Conservation (phyloP, 64 coral and sea anemone species). For the Montipora efflorescens region DNA sequence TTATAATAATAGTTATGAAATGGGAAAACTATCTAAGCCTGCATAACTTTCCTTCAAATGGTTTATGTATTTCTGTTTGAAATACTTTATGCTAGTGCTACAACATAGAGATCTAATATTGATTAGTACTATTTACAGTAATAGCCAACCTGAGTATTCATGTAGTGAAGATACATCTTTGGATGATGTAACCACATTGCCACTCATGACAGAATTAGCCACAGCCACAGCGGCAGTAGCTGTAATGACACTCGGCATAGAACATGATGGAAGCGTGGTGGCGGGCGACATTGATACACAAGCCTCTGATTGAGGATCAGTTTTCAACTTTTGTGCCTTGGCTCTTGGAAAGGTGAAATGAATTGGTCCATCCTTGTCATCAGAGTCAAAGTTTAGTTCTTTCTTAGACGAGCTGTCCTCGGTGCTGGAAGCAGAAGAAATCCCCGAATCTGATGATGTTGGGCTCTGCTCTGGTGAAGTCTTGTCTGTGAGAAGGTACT, state of each 20-base stretch:
- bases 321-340: constrained; percentile 40
- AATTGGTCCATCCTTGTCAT: constrained; percentile 67
- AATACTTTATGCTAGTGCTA: too few species aligned
- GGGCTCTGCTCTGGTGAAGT: constrained; percentile 92
- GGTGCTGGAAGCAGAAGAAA: constrained; percentile 93
- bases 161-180: neutral
- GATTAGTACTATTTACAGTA: too few species aligned
- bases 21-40: too few species aligned
- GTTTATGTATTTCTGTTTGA: too few species aligned
- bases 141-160: neutral
- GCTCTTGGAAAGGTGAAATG: constrained; percentile 83
- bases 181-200: constrained; percentile 26
- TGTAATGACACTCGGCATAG: constrained; percentile 85
- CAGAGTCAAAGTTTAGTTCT: constrained; percentile 70
- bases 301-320: constrained; percentile 35
- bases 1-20: too few species aligned
- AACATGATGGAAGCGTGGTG: constrained; percentile 12
- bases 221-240: constrained; percentile 93
- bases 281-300: constrained; percentile 35
- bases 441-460: constrained; percentile 94
- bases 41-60: too few species aligned
- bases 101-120: too few species aligned
- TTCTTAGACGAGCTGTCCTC: constrained; percentile 84
- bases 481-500: constrained; percentile 82
- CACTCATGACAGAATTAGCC: constrained; percentile 89